Evolutionary conservation across 2,113 vertebrate genomes (phyloP), one percentile per base, ranked within the genome.

Genomic region (Tragelaphus buxtoni): DNA sequence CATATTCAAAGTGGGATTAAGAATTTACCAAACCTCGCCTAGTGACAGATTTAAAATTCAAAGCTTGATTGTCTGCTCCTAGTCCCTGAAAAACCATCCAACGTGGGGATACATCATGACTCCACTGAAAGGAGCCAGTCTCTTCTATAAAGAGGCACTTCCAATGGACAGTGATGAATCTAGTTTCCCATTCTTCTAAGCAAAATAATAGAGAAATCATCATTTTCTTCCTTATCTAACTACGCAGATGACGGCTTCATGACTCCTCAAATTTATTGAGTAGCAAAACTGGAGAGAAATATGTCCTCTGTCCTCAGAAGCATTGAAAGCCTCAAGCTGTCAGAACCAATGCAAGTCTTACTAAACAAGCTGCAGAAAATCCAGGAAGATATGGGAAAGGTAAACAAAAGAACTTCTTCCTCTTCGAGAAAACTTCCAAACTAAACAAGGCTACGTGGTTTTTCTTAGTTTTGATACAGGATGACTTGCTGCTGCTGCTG

Each of bases 201-300:
- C 69, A 76, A 96, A 84, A 91, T 77, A 83, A 96, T 35, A 74
- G 82, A 96, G 83, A 97, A 93, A 65, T 85, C 92, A 96, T 93
- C 85, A 81, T 83, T 92, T 95, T 90, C 94, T 79, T 91, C 91
- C 97, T 93, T 96, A 95, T 96, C 96, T 93, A 80, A 90, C 82
- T 86, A n/a, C 35, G 55, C 96, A 98, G 95, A 94, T 80, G 91
- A 91, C 93, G 45, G 87, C 94, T 51, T 80, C 32, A 77, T 94
- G 92, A 94, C 72, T 88, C 45, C 61, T 88, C 91, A 76, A 13
- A 97, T 93, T 80, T 91, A 96, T 81, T 26, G 94, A 94, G 89
- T 47, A 45, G 89, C 63, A 65, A 80, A 61, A 65, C 16, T 26
- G 22, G 82, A 88, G 79, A 91, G 90, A 94, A 95, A 30, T 42